Evolutionary conservation across 2,113 vertebrate species (phyloP), one percentile per base, ranked within the genome.

Genomic region (Oncorhynchus masou): DNA sequence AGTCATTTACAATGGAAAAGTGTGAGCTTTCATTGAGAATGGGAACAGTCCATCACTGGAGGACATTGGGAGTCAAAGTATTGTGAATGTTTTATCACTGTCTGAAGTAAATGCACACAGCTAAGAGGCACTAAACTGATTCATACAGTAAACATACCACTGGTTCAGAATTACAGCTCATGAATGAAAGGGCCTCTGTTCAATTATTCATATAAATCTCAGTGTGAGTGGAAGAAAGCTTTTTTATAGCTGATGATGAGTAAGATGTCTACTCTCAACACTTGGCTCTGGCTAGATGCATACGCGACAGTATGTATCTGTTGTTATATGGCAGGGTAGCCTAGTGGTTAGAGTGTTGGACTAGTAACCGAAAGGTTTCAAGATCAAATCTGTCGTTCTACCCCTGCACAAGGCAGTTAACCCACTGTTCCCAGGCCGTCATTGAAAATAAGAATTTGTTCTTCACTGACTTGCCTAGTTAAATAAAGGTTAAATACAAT

Each of bases 1-100:
- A 62, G 7, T 22, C 59, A 22, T 62, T 22, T 11, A n/a, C 59
- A 62, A 62, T 22, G 9, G 22, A 67, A 67, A n/a, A 34, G 72
- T 24, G 45, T 45, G n/a, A 15, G 69, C 11, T 13, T 7, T 12
- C 25, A 5, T 2, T 51, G 39, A 22, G 39, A 22, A 24, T 45
- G 39, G 39, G 39, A 51, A 25, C 3, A 25, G n/a, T 20, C 69
- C 45, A 71, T 22, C 11, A 7, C 1, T 27, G 70, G 51, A 74
- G 51, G 51, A 51, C 16, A 54, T 54, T 59, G 71, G 24, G 49
- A 11, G 48, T 72, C 49, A 31, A 7, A 51, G 24, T 7, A 45
- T 31, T 3, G 45, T 20, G 27, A 31, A 39, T 62, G 27, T 45
- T 82, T 79, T 69, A 74, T 65, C 13, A 49, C 70, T 65, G 64